phyloP scores from a whole-genome alignment of 1,140 invertebrate species.

The Drosophila micromelanica region DNA sequence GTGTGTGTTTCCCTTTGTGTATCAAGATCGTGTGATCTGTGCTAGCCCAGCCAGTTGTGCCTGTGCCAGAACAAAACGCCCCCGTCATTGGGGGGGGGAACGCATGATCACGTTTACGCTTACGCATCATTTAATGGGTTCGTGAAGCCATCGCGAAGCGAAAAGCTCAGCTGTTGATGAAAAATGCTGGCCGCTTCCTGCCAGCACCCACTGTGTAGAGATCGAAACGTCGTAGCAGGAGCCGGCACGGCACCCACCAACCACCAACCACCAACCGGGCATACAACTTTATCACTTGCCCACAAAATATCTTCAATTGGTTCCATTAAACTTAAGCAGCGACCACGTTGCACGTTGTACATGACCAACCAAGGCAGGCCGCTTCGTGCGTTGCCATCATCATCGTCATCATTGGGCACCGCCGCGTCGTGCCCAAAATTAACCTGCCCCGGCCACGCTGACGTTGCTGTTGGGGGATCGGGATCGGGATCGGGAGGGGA shows the following conservation, averaged over 20 bases:
- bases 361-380: constrained; percentile 45
- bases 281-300: constrained; percentile 82
- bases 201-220: constrained; percentile 28
- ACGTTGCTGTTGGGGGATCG: constrained; percentile 1
- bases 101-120: constrained; percentile 73
- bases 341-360: constrained; percentile 59
- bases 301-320: constrained; percentile 83
- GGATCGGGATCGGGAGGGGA: neutral
- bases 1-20: constrained; percentile 33
- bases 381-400: constrained; percentile 79
- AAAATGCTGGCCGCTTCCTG: constrained; percentile 48
- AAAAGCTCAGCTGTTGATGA: constrained; percentile 67
- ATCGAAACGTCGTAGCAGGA: neutral
- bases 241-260: constrained; percentile 56
- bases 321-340: constrained; percentile 81
- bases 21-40: constrained; percentile 73
- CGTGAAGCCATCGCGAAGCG: constrained; percentile 44
- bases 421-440: constrained; percentile 76
- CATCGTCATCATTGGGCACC: constrained; percentile 64
- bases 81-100: constrained; percentile 14
- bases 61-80: too few species aligned
- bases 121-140: constrained; percentile 80
- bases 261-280: too few species aligned
- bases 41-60: neutral
- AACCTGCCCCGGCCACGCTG: constrained; percentile 59